Evolutionary conservation across 2,888 invertebrate genomes (phyloP).

Genomic region (Spilosoma lubricipeda): DNA sequence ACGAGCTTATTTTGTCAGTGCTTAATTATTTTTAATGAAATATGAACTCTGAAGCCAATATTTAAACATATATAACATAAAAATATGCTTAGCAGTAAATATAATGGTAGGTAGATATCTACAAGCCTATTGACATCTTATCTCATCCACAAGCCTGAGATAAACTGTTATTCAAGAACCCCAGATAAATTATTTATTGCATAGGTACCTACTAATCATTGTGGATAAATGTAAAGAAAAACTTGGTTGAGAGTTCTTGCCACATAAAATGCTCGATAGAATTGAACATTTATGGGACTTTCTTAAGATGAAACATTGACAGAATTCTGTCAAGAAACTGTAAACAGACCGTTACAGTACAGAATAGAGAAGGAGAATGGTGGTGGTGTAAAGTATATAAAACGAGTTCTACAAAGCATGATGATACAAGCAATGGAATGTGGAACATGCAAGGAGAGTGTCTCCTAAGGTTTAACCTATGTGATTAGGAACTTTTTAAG

Average conservation of each 20-base stretch:
- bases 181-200: not conserved
- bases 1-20: conserved; percentile 19
- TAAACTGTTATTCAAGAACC: conserved; percentile 7
- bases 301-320: not conserved
- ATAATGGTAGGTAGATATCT: not conserved
- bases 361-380: not conserved
- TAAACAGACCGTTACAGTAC: too few relatives aligned
- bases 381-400: not conserved
- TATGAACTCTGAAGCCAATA: not conserved
- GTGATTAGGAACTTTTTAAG: not conserved
- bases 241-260: not conserved
- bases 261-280: not conserved
- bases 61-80: not conserved
- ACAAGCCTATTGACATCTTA: conserved; percentile 18
- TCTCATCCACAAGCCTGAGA: conserved; percentile 17
- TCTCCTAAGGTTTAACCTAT: not conserved
- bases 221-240: not conserved
- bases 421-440: not conserved
- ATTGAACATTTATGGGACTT: not conserved
- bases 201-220: not conserved
- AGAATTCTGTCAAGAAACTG: too few relatives aligned
- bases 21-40: not conserved
- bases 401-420: not conserved
- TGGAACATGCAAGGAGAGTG: not conserved
- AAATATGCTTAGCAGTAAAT: conserved; percentile 5